Conservation (phyloP, 2,797 vertebrate species). For the Anguilla megastoma region DNA sequence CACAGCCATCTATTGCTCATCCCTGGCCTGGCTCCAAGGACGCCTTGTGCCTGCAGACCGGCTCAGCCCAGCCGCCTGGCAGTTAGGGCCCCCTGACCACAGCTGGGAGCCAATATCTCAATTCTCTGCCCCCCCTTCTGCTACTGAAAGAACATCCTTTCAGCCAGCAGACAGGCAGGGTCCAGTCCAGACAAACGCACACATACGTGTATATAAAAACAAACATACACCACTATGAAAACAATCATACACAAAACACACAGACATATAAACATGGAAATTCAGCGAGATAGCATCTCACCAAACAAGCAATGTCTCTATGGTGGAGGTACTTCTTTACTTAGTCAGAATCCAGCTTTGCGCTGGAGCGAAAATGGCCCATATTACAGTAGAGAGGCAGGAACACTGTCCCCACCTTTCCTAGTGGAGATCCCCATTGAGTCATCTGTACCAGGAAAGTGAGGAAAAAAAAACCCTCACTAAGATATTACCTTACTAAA, state of each 20-base stretch:
- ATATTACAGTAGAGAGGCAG: not conserved
- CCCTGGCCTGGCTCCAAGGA: conserved; percentile 39
- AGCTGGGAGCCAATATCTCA: conserved; percentile 59
- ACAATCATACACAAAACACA: not conserved
- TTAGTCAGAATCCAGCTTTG: not conserved
- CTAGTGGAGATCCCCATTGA: not conserved
- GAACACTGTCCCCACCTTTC: not conserved
- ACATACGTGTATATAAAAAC: not conserved
- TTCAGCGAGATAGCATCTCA: conserved; percentile 38
- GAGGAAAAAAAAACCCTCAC: not conserved
- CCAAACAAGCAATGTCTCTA: conserved; percentile 25
- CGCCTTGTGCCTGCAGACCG: conserved; percentile 54
- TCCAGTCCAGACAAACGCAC: conserved; percentile 54
- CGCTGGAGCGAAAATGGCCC: not conserved
- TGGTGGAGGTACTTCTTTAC: not conserved
- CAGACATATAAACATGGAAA: not conserved
- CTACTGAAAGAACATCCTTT: conserved; percentile 51
- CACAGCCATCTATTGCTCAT: conserved; percentile 37
- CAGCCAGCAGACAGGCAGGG: conserved; percentile 59
- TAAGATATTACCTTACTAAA: not conserved
- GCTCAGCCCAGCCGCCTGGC: conserved; percentile 62
- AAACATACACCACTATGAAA: not conserved
- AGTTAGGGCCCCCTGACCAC: conserved; percentile 57
- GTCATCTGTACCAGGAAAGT: not conserved
- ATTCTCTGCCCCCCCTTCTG: conserved; percentile 62